Evolutionary conservation across 1,140 invertebrate species (phyloP).

Genomic region (Pseudomyrmex pallidus): DNA sequence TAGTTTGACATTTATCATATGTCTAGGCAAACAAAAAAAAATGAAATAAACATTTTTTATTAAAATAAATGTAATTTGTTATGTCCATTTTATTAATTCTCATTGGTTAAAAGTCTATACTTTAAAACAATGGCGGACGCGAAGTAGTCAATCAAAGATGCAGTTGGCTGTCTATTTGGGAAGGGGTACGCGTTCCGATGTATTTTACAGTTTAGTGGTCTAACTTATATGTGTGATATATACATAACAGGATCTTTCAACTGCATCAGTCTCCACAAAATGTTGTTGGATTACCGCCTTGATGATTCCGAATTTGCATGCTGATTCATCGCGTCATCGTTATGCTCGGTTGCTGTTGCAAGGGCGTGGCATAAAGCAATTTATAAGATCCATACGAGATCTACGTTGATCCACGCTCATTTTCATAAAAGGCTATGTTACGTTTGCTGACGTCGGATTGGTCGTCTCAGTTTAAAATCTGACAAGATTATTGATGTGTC

Average conservation of each 20-base stretch:
- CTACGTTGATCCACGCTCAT: not conserved
- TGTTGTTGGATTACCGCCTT: conserved; percentile 22
- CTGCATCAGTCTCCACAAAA: no score
- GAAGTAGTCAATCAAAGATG: no score
- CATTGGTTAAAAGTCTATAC: no score
- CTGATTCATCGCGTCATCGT: conserved; percentile 29
- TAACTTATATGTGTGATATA: not conserved
- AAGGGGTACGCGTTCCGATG: not conserved
- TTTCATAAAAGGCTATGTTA: conserved; percentile 53
- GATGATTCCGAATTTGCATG: conserved; percentile 11
- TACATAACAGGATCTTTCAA: not conserved
- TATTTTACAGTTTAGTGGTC: not conserved
- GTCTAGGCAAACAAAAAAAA: no score
- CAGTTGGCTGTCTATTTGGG: no score
- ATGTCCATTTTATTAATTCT: no score
- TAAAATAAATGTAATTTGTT: no score
- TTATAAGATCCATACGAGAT: not conserved
- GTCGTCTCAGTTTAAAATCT: conserved; percentile 23
- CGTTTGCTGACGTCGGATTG: conserved; percentile 37
- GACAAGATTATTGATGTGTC: conserved; percentile 3
- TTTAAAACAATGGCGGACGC: no score
- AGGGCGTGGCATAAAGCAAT: conserved; percentile 37
- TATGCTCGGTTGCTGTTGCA: not conserved
- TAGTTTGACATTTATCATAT: no score
- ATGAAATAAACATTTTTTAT: no score